Base-by-base conservation (phyloP, 2,113 vertebrate genomes). In the Scytalopus superciliaris region DNA sequence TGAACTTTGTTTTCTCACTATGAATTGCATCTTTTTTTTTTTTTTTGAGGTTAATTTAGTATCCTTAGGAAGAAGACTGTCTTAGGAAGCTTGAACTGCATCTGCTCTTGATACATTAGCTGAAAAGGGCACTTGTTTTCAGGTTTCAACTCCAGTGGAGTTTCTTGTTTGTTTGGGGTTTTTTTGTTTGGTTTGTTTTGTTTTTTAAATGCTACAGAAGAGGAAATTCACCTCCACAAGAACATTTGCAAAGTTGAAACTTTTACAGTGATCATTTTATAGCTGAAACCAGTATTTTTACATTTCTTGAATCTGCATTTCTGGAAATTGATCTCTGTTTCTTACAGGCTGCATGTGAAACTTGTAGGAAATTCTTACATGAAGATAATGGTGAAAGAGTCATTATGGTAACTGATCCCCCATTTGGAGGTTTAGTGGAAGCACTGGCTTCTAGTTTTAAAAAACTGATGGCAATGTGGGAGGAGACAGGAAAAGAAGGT, bases 341-440 rank as follows among this genome's bases (percentile, higher is more conserved):
- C 55, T 98, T 97, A 35, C 89, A 99, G 99, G 96, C 96, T 39
- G 98, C 98, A 40, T 81, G 3, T 50, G 95, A 96, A 9, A 96
- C 96, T n/a, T 98, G 99, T 81, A 97, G 94, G 82, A 94, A 97
- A 23, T 99, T 99, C 96, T 97, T 99, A 87, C 42, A 31, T 53
- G 98, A 99, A 95, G 91, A 96, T 12, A 95, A 92, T 6, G 98
- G 97, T 31, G 94, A 97, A 91, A 98, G 97, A 83, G 97, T 98
- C 74, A 98, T 99, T 91, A 98, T 99, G 98, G 98, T 99, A 92
- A 98, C 99, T 3, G 99, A 99, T 97, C 99, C 99, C 31, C 99
- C 99, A 0, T 99, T 99, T 83, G 99, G 99, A 23, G 99, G 99
- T 59, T 98, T 99, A 96, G 99, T 99, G 77, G 99, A 98, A 96